phyloP scores from a whole-genome alignment of 2,888 invertebrate species.

The Chelonus formosanus region DNA sequence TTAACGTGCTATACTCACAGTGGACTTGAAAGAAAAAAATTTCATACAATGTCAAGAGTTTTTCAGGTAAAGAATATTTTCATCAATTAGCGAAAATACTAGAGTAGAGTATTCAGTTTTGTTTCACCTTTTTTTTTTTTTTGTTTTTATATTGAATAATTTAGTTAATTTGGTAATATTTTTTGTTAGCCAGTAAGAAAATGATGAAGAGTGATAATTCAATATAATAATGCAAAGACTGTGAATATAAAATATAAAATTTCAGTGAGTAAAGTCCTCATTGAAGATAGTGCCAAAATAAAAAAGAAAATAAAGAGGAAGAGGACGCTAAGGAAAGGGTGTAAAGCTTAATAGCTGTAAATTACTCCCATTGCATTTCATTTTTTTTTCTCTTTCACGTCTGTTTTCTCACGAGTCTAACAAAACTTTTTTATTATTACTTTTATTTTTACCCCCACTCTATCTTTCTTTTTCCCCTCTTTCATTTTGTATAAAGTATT shows the following conservation, averaged over 20 bases:
- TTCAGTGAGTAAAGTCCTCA: neutral
- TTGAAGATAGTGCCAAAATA: constrained; percentile 6
- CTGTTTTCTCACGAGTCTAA: constrained; percentile 40
- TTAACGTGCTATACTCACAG: too few species aligned
- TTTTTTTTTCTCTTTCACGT: constrained; percentile 32
- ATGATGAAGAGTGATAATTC: too few species aligned
- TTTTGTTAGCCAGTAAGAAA: too few species aligned
- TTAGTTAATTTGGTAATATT: too few species aligned
- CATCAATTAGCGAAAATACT: too few species aligned
- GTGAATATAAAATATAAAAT: neutral
- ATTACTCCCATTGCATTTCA: constrained; percentile 47
- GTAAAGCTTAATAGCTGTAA: constrained; percentile 57
- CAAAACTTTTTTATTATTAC: constrained; percentile 21
- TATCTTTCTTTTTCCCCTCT: constrained; percentile 50
- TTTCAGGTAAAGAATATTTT: too few species aligned
- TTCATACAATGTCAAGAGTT: too few species aligned
- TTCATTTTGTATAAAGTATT: constrained; percentile 52
- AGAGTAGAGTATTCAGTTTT: too few species aligned
- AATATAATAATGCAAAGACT: too few species aligned
- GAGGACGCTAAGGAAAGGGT: constrained; percentile 20
- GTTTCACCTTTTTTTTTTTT: too few species aligned
- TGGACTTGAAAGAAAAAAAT: too few species aligned
- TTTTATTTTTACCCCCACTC: constrained; percentile 41
- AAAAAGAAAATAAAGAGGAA: constrained; percentile 21
- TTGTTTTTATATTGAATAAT: too few species aligned